Evolutionary conservation across 1,140 invertebrate genomes (phyloP), one percentile per base, ranked within the genome.

Genomic region (Drosophila melanica): DNA sequence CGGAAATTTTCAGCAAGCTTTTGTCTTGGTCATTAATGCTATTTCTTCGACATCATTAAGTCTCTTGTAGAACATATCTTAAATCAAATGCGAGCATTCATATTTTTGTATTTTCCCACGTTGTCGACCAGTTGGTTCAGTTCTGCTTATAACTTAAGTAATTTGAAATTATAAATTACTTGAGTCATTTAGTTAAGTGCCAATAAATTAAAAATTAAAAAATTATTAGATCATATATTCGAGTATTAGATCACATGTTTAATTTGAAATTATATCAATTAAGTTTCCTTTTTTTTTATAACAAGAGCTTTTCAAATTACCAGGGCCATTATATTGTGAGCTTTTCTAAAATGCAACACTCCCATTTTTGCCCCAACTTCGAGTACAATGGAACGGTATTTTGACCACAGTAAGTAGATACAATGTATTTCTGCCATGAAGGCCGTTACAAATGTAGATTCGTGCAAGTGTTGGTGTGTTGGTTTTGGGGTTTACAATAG

Each of bases 321-420:
- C 71, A 77, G 48, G 48, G 47, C 48, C 66, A 84, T 58, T 77
- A 59, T 55, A 79, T 33, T n/a, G 30, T 62, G 39, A 70, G 65
- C 58, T 82, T 68, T 79, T 62, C 11, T 66, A 14, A 68, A 79
- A 55, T 66, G 76, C 80, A 79, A 45, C 71, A 82, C 67, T 76
- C 72, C 72, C 66, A 68, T 80, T 77, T 80, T 76, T 35, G 50
- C 47, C 58, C 63, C 50, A 62, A 9, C 30, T 20, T 42, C 39
- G 44, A 57, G 20, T 62, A 77, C 80, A 85, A 85, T 85, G 20
- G 72, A 66, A 59, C 54, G 42, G 48, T 55, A 42, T 50, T 68
- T 63, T 39, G 54, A 78, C 64, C 54, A 60, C 39, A 77, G 45
- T 53, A 55, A 51, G 33, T 44, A 62, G 47, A 72, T 63, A 63